Conservation (phyloP, 1,140 invertebrate species). For the Helicoverpa armigera region DNA sequence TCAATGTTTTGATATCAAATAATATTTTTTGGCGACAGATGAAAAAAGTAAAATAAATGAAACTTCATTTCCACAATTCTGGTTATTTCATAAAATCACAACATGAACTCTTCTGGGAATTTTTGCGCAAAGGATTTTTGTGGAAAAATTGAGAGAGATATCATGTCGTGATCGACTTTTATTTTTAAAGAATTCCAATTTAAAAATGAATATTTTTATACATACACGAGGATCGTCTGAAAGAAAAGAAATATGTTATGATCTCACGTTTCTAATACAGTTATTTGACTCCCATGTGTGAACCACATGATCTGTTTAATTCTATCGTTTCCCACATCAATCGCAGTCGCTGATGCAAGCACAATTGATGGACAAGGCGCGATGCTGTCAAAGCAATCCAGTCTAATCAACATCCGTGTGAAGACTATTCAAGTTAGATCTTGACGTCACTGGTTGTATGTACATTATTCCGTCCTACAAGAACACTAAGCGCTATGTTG, state of each 20-base stretch:
- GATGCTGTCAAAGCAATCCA: constrained; percentile 21
- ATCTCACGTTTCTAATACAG: not conserved
- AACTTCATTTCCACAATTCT: too few relatives aligned
- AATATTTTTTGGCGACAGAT: not conserved
- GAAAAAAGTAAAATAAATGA: too few relatives aligned
- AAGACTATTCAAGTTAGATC: not conserved
- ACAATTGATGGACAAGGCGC: not conserved
- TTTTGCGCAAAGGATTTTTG: too few relatives aligned
- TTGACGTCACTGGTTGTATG: not conserved
- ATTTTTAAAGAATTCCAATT: too few relatives aligned
- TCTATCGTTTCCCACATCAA: constrained; percentile 38
- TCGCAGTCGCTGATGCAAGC: constrained; percentile 19
- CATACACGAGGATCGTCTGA: not conserved
- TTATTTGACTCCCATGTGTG: not conserved
- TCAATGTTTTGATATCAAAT: not conserved
- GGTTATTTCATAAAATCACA: too few relatives aligned
- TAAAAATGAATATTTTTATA: not conserved
- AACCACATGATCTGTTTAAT: constrained; percentile 1
- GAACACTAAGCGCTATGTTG: not conserved
- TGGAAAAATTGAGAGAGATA: too few relatives aligned
- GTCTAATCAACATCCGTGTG: not conserved
- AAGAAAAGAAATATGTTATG: not conserved
- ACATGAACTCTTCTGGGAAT: too few relatives aligned
- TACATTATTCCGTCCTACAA: too few relatives aligned
- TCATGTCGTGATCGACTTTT: too few relatives aligned